A percentile compares a stretch with the other conserved stretches of the same genome.
phyloP scores from a whole-genome alignment of 2,888 invertebrate species.

The Liopterus haemorrhoidalis region DNA sequence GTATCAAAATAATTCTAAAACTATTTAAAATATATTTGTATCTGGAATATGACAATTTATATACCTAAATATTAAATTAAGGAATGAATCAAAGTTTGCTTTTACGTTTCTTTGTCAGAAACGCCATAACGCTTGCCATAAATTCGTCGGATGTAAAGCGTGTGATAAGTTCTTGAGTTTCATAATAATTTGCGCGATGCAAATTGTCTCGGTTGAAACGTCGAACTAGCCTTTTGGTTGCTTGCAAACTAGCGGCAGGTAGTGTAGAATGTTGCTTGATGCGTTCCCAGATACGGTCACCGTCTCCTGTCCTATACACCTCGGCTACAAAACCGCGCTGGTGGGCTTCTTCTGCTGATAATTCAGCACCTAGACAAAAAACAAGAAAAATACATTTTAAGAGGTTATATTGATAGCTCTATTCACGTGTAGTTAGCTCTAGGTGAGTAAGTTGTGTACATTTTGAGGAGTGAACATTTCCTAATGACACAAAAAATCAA shows the following conservation, averaged over 20 bases:
- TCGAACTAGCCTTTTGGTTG: constrained; percentile 13
- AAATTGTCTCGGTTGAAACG: constrained; percentile 12
- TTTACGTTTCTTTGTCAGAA: constrained; percentile 17
- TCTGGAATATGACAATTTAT: too few species aligned
- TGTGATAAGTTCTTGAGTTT: constrained; percentile 10
- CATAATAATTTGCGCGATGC: constrained; percentile 13
- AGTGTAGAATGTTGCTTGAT: constrained; percentile 51
- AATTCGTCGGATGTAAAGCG: constrained; percentile 16
- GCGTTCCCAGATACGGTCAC: constrained; percentile 52
- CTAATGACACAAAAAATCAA: too few species aligned
- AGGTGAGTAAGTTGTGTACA: too few species aligned
- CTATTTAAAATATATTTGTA: too few species aligned
- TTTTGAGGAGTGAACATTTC: too few species aligned
- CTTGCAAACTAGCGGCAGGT: constrained; percentile 5
- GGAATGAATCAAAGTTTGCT: too few species aligned
- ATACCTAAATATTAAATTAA: too few species aligned
- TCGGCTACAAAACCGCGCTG: constrained; percentile 72
- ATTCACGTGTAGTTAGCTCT: too few species aligned
- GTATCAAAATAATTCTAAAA: too few species aligned
- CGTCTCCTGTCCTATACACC: constrained; percentile 60
- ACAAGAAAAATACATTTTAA: too few species aligned
- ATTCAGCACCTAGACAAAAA: constrained; percentile 72
- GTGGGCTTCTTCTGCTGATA: constrained; percentile 74
- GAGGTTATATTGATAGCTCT: too few species aligned
- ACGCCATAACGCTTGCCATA: constrained; percentile 3